Conservation (phyloP, 2,113 vertebrate species). For the Siniperca chuatsi region DNA sequence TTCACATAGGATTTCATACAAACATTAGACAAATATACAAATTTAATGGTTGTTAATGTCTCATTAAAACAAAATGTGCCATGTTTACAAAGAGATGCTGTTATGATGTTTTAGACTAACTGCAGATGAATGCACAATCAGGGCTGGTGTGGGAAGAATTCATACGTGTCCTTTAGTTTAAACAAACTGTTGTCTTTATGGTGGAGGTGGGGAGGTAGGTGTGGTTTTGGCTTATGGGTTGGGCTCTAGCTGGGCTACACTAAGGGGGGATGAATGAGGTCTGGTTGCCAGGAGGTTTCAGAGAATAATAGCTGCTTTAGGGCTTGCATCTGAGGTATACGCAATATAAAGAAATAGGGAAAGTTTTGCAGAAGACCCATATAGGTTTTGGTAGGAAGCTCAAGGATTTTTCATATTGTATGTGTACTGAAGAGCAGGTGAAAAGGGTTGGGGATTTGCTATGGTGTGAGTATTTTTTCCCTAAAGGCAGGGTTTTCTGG, state of each 20-base stretch:
- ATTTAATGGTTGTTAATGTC: not conserved
- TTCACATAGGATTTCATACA: not conserved
- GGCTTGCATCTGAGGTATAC: slow-evolving; percentile 64
- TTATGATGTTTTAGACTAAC: not conserved
- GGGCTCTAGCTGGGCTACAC: slow-evolving; percentile 21
- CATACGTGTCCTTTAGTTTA: not conserved
- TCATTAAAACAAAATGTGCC: not conserved
- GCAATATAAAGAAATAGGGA: slow-evolving; percentile 39
- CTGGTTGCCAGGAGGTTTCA: slow-evolving; percentile 52
- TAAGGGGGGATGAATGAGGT: slow-evolving; percentile 19
- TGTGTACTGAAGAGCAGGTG: slow-evolving; percentile 23
- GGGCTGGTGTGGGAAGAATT: not conserved
- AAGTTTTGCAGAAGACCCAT: slow-evolving; percentile 38
- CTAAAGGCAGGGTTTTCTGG: slow-evolving; percentile 18
- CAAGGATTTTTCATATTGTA: slow-evolving; percentile 54
- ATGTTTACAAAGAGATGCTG: not conserved
- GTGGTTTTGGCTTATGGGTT: slow-evolving; percentile 57
- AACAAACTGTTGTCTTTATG: slow-evolving; percentile 50
- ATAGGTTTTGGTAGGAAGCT: slow-evolving; percentile 66
- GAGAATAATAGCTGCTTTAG: slow-evolving; percentile 60
- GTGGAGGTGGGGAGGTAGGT: slow-evolving; percentile 76
- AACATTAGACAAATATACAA: not conserved
- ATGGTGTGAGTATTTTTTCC: not conserved
- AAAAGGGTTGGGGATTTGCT: not conserved
- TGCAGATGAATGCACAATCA: not conserved